Conservation (phyloP, 2,113 vertebrate genomes). For the Nipponia nippon region DNA sequence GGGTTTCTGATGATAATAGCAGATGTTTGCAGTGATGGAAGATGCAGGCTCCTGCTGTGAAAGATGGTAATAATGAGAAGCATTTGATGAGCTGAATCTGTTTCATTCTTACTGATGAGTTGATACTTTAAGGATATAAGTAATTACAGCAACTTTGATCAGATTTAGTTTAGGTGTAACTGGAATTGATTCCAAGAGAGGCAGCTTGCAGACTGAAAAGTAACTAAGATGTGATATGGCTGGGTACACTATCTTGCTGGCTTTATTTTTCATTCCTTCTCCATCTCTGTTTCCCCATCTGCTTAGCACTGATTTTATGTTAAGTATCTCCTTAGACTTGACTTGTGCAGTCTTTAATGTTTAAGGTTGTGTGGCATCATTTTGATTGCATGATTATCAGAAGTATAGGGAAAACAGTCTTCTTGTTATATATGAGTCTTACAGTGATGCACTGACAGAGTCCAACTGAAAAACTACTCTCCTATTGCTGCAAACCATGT, state of each 20-base stretch:
- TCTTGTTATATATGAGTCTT: neutral
- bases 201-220: constrained; percentile 1
- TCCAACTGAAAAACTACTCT: neutral
- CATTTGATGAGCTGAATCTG: constrained; percentile 23
- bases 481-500: accelerated
- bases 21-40: constrained; percentile 34
- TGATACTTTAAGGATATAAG: constrained; percentile 38
- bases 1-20: constrained; percentile 24
- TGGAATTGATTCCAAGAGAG: constrained; percentile 11
- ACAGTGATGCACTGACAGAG: neutral
- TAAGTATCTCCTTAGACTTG: neutral
- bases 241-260: neutral
- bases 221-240: neutral
- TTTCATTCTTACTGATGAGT: constrained; percentile 46
- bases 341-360: neutral
- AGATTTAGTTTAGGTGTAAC: constrained; percentile 40
- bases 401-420: neutral
- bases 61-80: constrained; percentile 24
- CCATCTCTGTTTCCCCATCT: neutral
- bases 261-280: constrained; percentile 1
- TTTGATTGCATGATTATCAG: neutral
- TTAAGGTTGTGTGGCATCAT: neutral
- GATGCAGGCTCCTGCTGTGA: constrained; percentile 25
- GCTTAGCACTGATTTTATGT: constrained; percentile 6
- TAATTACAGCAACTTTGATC: constrained; percentile 34